Conservation (phyloP, 2,888 invertebrate species). For the Idaea dimidiata region DNA sequence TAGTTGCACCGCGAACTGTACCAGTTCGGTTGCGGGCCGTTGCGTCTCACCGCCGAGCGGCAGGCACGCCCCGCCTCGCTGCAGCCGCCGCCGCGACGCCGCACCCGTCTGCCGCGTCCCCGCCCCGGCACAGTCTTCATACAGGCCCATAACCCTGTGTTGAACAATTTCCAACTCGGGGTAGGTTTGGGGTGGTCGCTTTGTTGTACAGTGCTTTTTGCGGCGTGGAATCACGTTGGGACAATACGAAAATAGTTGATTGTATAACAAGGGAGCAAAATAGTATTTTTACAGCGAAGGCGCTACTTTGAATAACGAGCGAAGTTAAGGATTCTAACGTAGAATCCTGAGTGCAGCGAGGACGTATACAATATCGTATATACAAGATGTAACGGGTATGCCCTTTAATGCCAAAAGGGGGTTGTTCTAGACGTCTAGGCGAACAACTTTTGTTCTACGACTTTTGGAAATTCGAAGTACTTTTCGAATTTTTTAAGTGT, state of each 20-base stretch:
- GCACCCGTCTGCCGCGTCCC: constrained; percentile 27
- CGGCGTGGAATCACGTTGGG: background rate
- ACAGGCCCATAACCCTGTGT: constrained; percentile 46
- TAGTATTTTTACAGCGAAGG: too few species aligned
- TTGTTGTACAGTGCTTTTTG: background rate
- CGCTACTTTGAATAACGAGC: too few species aligned
- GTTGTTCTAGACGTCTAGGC: too few species aligned
- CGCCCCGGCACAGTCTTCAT: constrained; percentile 57
- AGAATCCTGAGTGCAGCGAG: too few species aligned
- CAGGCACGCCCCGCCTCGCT: constrained; percentile 48
- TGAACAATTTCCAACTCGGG: constrained; percentile 27
- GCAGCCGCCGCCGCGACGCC: constrained; percentile 38
- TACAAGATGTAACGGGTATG: too few species aligned
- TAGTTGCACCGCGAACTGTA: constrained; percentile 69
- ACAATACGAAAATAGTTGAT: background rate
- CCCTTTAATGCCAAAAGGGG: too few species aligned
- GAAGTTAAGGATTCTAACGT: too few species aligned
- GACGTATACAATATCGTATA: too few species aligned
- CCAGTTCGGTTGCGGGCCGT: constrained; percentile 47
- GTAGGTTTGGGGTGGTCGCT: constrained; percentile 16
- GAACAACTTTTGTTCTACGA: too few species aligned
- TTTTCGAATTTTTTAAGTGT: too few species aligned
- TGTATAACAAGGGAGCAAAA: too few species aligned
- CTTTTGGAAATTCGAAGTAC: too few species aligned
- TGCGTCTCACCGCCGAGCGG: constrained; percentile 21